phyloP scores from a whole-genome alignment of 2,113 vertebrate genomes.

The Dasyprocta punctata region DNA sequence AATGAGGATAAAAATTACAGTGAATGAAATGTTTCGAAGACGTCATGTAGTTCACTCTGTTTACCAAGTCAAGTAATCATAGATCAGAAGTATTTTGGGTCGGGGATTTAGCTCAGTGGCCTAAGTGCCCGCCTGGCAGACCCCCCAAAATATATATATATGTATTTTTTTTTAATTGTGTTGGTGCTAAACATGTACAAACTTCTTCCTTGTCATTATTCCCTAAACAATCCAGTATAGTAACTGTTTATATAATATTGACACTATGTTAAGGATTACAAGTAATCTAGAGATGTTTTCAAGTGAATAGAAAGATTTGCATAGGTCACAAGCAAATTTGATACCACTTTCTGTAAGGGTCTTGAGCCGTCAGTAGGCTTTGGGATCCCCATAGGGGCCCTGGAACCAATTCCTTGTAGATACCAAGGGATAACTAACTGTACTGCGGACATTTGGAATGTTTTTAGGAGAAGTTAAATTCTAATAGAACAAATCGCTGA shows the following conservation, averaged over 20 bases:
- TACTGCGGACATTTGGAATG: slow-evolving; percentile 33
- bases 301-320: neutral
- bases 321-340: neutral
- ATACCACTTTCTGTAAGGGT: neutral
- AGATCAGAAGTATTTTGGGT: neutral
- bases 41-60: neutral
- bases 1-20: slow-evolving; percentile 28
- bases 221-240: neutral
- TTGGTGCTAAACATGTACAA: neutral
- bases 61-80: neutral
- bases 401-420: neutral
- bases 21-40: slow-evolving; percentile 38
- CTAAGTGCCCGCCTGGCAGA: no score
- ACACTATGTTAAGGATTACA: neutral
- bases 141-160: no score
- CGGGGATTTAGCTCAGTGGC: no score
- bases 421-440: neutral
- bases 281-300: neutral
- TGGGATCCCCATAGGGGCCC: neutral
- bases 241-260: neutral
- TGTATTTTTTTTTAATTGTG: no score
- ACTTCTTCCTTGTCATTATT: neutral
- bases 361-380: neutral
- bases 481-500: slow-evolving; percentile 26
- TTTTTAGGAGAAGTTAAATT: slow-evolving; percentile 42